Conservation (phyloP, 1,140 invertebrate species). For the Lasioglossum baleicum region DNA sequence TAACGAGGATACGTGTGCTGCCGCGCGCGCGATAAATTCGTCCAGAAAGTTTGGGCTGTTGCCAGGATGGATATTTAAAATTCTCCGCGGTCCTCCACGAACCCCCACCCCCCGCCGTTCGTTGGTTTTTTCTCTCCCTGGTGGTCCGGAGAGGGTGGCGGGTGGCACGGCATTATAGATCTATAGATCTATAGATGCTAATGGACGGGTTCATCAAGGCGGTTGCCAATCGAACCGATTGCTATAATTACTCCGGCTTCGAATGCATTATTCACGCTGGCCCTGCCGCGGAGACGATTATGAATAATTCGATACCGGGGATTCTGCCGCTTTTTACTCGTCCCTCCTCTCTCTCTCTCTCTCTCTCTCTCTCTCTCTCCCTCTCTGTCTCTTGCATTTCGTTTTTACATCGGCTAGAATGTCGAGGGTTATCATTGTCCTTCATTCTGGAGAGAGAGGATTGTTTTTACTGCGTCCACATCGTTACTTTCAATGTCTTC, state of each 20-base stretch:
- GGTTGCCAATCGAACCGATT: constrained; percentile 38
- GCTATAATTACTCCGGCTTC: constrained; percentile 26
- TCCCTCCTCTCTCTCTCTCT: too few relatives aligned
- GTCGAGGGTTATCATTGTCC: neutral
- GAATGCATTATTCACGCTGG: constrained; percentile 16
- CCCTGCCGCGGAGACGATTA: constrained; percentile 12
- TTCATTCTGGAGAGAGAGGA: neutral
- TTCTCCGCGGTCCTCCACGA: constrained; percentile 58
- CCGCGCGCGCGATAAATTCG: constrained; percentile 64
- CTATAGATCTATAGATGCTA: constrained; percentile 19
- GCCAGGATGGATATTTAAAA: constrained; percentile 72
- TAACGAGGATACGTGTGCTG: constrained; percentile 45
- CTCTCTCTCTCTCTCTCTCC: too few relatives aligned
- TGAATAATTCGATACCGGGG: constrained; percentile 16
- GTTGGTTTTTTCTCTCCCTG: constrained; percentile 30
- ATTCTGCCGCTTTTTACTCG: too few relatives aligned
- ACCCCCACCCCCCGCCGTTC: neutral
- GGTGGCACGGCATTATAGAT: neutral
- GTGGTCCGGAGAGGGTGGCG: too few relatives aligned
- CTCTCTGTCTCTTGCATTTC: neutral
- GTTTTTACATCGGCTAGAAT: neutral
- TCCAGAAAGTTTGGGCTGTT: constrained; percentile 63
- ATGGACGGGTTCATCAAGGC: constrained; percentile 35
- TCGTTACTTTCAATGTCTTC: too few relatives aligned
- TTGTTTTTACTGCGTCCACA: too few relatives aligned